Percentiles rank a stretch among this genome's conserved stretches.
phyloP scores from a whole-genome alignment of 2,113 vertebrate species.

The Thinocorus orbignyianus region DNA sequence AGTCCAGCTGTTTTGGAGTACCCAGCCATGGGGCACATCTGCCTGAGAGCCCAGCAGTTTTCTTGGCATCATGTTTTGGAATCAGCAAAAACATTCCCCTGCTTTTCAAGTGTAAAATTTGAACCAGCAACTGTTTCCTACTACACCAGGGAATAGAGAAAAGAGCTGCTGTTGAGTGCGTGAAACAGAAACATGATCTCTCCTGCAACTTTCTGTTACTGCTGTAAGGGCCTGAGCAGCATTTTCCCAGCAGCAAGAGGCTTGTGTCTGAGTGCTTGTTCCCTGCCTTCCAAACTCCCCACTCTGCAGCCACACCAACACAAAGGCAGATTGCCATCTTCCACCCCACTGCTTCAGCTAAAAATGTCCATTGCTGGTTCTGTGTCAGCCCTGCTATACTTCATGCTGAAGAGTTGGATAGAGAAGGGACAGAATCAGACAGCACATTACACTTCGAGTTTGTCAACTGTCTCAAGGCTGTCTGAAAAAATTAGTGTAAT shows the following conservation, averaged over 20 bases:
- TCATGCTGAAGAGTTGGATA: background rate
- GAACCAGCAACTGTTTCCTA: background rate
- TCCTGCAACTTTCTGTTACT: background rate
- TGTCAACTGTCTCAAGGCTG: conserved; percentile 25
- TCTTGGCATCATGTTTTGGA: background rate
- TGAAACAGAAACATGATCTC: background rate
- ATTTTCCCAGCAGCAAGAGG: background rate
- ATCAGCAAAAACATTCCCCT: background rate
- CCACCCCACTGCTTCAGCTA: background rate
- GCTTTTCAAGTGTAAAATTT: background rate
- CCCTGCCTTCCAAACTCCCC: background rate
- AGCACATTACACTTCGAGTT: background rate
- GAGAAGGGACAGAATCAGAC: background rate
- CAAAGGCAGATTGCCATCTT: background rate
- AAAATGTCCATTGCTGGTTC: background rate
- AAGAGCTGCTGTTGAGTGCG: background rate
- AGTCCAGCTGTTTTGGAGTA: background rate
- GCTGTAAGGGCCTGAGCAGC: rapidly evolving
- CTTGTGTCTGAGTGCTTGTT: background rate
- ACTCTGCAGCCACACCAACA: background rate
- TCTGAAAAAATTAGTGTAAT: conserved; percentile 41
- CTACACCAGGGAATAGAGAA: background rate
- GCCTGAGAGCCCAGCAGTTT: background rate
- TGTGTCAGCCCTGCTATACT: background rate
- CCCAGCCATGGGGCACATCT: background rate